Conservation (phyloP, 2,797 vertebrate species). For the Melanitta fusca region DNA sequence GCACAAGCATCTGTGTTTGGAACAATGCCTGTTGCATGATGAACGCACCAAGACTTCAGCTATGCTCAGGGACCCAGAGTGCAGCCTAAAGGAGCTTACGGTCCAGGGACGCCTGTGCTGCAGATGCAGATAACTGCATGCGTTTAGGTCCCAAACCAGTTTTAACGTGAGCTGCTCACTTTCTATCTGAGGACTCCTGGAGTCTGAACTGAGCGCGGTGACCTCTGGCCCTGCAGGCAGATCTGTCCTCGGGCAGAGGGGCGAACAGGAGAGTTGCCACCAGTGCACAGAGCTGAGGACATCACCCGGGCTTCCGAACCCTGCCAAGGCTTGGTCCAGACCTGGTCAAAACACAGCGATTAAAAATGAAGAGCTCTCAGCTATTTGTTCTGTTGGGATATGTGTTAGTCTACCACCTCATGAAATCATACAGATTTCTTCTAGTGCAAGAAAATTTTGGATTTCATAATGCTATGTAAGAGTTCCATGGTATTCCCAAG, state of each 20-base stretch:
- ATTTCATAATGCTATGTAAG: neutral
- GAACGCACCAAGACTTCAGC: fast-evolving
- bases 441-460: fast-evolving
- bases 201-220: neutral
- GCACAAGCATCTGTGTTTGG: neutral
- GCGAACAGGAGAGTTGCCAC: neutral
- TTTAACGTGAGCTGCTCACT: neutral
- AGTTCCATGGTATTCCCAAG: neutral
- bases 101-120: neutral
- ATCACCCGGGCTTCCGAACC: fast-evolving
- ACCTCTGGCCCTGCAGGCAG: neutral
- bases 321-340: neutral
- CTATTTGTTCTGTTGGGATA: fast-evolving
- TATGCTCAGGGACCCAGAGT: neutral
- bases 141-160: neutral
- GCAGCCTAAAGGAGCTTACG: neutral
- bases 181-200: neutral
- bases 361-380: neutral
- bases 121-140: too few relatives aligned
- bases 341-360: neutral
- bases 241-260: neutral
- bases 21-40: neutral
- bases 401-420: neutral
- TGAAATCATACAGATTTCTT: neutral
- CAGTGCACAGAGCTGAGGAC: neutral